A percentile compares a stretch with the other conserved stretches of the same genome.
These are phyloP conservation scores for Geophilus truncorum DNA, from an alignment of 2,888 invertebrate genomes.

Conservation along the genomic window DNA sequence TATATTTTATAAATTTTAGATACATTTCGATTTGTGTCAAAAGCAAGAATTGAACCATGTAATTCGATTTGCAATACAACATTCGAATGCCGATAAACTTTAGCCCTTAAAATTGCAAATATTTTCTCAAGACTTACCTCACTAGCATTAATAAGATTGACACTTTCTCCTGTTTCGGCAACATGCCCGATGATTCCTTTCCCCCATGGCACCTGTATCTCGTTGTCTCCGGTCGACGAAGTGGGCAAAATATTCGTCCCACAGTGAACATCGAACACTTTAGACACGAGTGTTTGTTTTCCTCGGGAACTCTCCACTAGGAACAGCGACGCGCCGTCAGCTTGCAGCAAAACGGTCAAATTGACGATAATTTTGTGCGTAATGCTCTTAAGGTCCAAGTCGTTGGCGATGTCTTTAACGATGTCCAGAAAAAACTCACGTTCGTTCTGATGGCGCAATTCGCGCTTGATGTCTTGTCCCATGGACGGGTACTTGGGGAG, in stretches of 20 bases:
- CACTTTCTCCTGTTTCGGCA: constrained; percentile 52
- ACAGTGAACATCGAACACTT: constrained; percentile 53
- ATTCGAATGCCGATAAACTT: no score
- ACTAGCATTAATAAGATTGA: constrained; percentile 51
- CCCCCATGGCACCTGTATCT: constrained; percentile 53
- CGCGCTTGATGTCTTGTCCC: constrained; percentile 51
- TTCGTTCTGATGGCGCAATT: constrained; percentile 48
- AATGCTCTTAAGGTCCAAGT: constrained; percentile 52
- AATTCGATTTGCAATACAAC: no score
- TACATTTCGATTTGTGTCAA: no score
- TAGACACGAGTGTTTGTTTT: constrained; percentile 52
- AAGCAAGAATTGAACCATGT: no score
- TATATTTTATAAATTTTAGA: no score
- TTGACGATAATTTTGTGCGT: constrained; percentile 54
- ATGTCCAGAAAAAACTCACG: constrained; percentile 54
- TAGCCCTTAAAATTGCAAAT: no score
- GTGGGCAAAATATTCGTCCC: constrained; percentile 52
- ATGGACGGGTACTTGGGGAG: constrained; percentile 49
- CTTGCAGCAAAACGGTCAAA: constrained; percentile 51
- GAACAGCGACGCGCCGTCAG: constrained; percentile 53
- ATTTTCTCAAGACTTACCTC: constrained; percentile 47
- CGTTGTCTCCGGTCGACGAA: constrained; percentile 45
- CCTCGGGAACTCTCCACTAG: constrained; percentile 52
- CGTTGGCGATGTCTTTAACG: constrained; percentile 55
- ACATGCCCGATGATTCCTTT: constrained; percentile 54